A percentile compares a stretch with the other conserved stretches of the same genome.
Evolutionary conservation across 2,113 vertebrate genomes (phyloP).

Genomic region (Cinclus cinclus): DNA sequence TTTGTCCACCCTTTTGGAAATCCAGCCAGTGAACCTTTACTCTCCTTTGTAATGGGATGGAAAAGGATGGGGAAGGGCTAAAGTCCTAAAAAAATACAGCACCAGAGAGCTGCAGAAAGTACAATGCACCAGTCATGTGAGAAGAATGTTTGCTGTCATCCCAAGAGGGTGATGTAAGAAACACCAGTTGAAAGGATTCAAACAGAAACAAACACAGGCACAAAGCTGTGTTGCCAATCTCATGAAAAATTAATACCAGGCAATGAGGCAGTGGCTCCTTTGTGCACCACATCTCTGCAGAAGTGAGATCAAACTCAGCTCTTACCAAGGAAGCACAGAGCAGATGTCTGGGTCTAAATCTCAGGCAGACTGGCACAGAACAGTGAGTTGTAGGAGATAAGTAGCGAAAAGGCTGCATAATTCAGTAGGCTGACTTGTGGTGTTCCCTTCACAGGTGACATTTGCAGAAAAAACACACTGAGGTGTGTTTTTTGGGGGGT

Average conservation of each 20-base stretch:
- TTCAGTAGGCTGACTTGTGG: not conserved
- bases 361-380: not conserved
- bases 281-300: not conserved
- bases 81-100: not conserved
- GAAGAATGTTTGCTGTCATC: constrained; percentile 2
- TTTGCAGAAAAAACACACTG: not conserved
- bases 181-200: not conserved
- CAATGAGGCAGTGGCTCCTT: not conserved
- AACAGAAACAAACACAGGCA: not conserved
- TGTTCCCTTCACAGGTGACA: not conserved
- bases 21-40: constrained; percentile 32
- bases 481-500: not conserved
- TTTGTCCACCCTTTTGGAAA: not conserved
- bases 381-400: not conserved
- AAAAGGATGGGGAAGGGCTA: constrained; percentile 4
- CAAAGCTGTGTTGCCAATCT: rapidly evolving
- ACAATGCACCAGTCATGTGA: not conserved
- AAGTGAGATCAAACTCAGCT: not conserved
- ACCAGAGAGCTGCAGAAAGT: not conserved
- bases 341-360: not conserved
- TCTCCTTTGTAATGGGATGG: not conserved
- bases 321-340: not conserved
- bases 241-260: not conserved
- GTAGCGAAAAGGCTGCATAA: not conserved
- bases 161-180: not conserved